Base-by-base conservation (phyloP, 2,888 invertebrate genomes). In the Tineola bisselliella region DNA sequence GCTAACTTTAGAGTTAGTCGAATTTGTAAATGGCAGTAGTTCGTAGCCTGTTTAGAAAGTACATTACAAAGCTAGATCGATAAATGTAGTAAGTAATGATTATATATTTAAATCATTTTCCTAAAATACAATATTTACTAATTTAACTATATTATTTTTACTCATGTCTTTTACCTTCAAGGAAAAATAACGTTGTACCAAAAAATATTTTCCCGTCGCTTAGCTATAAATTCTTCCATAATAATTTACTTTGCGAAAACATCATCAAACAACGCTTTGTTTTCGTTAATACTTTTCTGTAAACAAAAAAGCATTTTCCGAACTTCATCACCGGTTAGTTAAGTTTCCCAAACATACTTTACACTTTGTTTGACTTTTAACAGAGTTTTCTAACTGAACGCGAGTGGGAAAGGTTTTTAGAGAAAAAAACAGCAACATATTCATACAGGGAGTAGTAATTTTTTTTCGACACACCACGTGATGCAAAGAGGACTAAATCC, bases 241-340 rank as follows among this genome's bases (percentile, higher is more conserved):
- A 48, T 48, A 48, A 48, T 48, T 48, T 48, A 48, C 48, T 48
- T 48, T 48, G 8, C 43, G 43, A 15, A 38, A 48, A 48, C 48
- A 48, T 48, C n/a, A 13, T 48, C 15, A 48, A 48, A 48, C 48
- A 48, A 13, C 15, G 48, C 48, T 48, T 48, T 48, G 48, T 48
- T 17, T 38, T 48, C 6, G 48, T 48, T 48, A 38, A 48, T 48
- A 48, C 48, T 48, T 48, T 48, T 13, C 48, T 48, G 48, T 48
- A 48, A 48, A 48, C 48, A 48, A 48, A 48, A 48, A 48, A 48
- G 17, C 48, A 48, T 17, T 17, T 48, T 48, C 48, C 48, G 15
- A 48, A 48, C 48, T 48, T 48, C 48, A 48, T 48, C 15, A 48
- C 17, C 48, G 48, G 48, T 48, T 48, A 48, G 48, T 48, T 48